These are phyloP conservation scores for Anableps anableps DNA, from an alignment of 2,797 vertebrate species.

Conservation along the genomic window DNA sequence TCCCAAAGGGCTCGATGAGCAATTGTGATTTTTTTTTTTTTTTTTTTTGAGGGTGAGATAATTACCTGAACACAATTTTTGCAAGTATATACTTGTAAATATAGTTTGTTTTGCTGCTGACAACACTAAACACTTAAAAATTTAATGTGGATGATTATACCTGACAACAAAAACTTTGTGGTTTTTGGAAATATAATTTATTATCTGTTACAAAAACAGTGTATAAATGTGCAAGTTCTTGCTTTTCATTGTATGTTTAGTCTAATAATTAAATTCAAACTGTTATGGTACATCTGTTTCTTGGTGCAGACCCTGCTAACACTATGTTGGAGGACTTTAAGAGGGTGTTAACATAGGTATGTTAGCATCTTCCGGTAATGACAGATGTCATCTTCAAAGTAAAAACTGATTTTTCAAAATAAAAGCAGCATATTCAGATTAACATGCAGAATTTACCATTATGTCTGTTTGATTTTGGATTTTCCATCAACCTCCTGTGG, in stretches of 20 bases:
- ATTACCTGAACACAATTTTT: too few species aligned
- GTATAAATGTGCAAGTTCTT: not conserved
- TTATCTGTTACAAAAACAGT: not conserved
- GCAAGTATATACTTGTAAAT: too few species aligned
- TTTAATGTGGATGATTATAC: too few species aligned
- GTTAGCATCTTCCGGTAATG: not conserved
- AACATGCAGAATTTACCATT: not conserved
- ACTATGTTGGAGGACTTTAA: not conserved
- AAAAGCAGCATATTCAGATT: not conserved
- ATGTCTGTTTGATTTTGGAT: not conserved
- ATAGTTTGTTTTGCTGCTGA: too few species aligned
- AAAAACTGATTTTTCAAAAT: not conserved
- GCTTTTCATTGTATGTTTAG: not conserved
- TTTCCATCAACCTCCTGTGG: not conserved
- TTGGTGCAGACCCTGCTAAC: not conserved
- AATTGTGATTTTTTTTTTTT: too few species aligned
- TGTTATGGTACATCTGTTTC: not conserved
- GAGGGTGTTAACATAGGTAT: too few species aligned
- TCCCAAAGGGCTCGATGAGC: too few species aligned
- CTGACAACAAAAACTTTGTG: not conserved
- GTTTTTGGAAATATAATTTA: not conserved
- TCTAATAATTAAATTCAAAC: not conserved
- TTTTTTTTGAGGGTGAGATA: too few species aligned
- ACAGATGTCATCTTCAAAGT: not conserved
- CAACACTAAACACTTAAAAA: too few species aligned